A percentile compares a stretch with the other conserved stretches of the same genome.
Conservation (phyloP, 2,797 vertebrate species). For the Scleropages formosus region DNA sequence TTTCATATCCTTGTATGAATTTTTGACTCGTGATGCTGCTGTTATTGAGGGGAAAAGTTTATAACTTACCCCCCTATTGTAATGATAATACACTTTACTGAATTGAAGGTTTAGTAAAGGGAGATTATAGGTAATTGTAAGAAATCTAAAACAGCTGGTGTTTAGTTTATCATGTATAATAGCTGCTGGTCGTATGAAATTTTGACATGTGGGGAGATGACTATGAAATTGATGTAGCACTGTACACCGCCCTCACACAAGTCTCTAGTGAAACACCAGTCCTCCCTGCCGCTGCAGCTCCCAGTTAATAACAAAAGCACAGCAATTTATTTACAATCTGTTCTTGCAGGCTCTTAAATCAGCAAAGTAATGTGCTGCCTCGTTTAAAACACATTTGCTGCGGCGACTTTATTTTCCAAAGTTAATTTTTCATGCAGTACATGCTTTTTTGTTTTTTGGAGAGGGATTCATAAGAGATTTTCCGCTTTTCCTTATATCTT, state of each 20-base stretch:
- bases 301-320: slow-evolving; percentile 56
- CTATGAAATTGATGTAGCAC: slow-evolving; percentile 10
- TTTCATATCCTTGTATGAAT: background rate
- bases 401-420: slow-evolving; percentile 52
- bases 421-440: slow-evolving; percentile 57
- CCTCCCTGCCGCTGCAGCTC: slow-evolving; percentile 28
- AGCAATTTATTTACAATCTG: slow-evolving; percentile 68
- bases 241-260: background rate
- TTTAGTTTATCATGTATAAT: background rate
- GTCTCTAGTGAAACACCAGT: background rate
- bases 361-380: slow-evolving; percentile 66
- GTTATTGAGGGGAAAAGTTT: background rate
- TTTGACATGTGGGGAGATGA: background rate
- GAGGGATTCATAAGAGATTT: slow-evolving; percentile 46
- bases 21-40: background rate
- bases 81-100: background rate
- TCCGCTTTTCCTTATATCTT: slow-evolving; percentile 42
- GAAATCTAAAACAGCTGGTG: background rate
- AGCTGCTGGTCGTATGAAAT: background rate
- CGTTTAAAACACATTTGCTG: slow-evolving; percentile 74
- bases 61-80: background rate
- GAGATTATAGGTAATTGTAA: background rate
- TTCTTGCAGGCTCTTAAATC: slow-evolving; percentile 64
- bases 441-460: background rate
- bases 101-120: background rate